Percentiles rank a stretch among this genome's conserved stretches.
Conservation (phyloP, 2,888 invertebrate species). For the Actias luna region DNA sequence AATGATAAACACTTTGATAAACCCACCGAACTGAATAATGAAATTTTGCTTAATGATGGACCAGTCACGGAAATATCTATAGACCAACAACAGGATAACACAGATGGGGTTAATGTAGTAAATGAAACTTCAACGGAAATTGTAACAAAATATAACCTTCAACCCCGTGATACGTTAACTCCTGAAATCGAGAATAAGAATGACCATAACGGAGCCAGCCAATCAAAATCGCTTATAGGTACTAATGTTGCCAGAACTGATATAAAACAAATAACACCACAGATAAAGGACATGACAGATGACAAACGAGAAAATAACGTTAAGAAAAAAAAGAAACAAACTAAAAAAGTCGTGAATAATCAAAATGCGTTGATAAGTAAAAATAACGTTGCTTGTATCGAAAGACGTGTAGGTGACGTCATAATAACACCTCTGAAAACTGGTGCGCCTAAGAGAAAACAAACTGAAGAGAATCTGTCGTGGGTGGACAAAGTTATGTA, state of each 20-base stretch:
- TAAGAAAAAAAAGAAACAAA: slow-evolving; percentile 2
- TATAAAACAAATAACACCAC: neutral
- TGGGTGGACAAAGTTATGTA: slow-evolving; percentile 62
- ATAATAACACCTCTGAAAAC: slow-evolving; percentile 20
- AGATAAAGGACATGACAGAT: slow-evolving; percentile 21
- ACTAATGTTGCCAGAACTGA: neutral
- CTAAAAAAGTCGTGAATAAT: neutral
- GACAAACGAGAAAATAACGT: slow-evolving; percentile 17
- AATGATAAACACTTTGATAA: slow-evolving; percentile 21
- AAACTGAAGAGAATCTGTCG: slow-evolving; percentile 39
- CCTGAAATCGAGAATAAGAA: neutral
- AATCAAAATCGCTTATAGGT: neutral
- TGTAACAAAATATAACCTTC: neutral
- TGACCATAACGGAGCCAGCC: neutral
- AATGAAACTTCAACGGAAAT: neutral
- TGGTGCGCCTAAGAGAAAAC: slow-evolving; percentile 16
- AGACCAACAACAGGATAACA: slow-evolving; percentile 18
- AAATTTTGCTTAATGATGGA: neutral
- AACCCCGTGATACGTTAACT: neutral
- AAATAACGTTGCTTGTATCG: neutral
- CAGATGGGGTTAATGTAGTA: neutral
- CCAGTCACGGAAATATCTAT: slow-evolving; percentile 13
- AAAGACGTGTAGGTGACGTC: slow-evolving; percentile 23
- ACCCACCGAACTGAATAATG: neutral
- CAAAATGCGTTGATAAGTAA: slow-evolving; percentile 1